Evolutionary conservation across 92 coral and sea anemone species (phyloP), one percentile per base, ranked within the genome.

Genomic region (Palythoa heliodiscus): DNA sequence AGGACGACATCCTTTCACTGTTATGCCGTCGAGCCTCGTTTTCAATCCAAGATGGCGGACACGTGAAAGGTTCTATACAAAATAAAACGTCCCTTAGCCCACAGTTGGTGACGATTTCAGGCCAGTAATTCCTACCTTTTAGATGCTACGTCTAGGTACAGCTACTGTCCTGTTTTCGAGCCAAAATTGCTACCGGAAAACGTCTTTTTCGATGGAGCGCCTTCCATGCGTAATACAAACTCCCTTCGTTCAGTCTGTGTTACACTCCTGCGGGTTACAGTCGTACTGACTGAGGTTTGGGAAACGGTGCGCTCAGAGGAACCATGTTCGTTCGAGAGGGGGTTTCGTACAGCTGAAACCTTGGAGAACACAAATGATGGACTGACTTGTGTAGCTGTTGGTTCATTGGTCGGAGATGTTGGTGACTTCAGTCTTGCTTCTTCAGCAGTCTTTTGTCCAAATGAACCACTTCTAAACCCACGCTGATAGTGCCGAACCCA

Each of bases 361-460:
- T 67, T 67, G 3, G 84, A 66, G 58, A 80, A 80, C 84, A 80
- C 84, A 19, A 80, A 70, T 48, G 84, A 80, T 22, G 84, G 84
- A 48, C 84, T 80, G 50, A 80, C 74, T 66, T 80, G 60, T 40
- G 74, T 47, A 2, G 84, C 12, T 17, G 55, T 52, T 24, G 73
- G 22, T 64, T 60, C 17, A 48, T 58, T 67, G 57, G 40, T 20
- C 43, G 84, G 39, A 8, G 84, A 64, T 12, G 75, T 24, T 15
- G 74, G 66, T 8, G 50, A 43, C 25, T 48, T 80, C 20, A 48
- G 6, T 79, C n/a, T 22, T 3, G 24, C 17, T 16, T 64, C 75
- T 22, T 48, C 84, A 25, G n/a, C 7, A 6, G 74, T 0, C 40
- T 80, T 80, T 25, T 80, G 84, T 23, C 84, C 84, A 66, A 80